These are phyloP conservation scores for Prunella himalayana DNA, from an alignment of 2,113 vertebrate species.

Conservation along the genomic window DNA sequence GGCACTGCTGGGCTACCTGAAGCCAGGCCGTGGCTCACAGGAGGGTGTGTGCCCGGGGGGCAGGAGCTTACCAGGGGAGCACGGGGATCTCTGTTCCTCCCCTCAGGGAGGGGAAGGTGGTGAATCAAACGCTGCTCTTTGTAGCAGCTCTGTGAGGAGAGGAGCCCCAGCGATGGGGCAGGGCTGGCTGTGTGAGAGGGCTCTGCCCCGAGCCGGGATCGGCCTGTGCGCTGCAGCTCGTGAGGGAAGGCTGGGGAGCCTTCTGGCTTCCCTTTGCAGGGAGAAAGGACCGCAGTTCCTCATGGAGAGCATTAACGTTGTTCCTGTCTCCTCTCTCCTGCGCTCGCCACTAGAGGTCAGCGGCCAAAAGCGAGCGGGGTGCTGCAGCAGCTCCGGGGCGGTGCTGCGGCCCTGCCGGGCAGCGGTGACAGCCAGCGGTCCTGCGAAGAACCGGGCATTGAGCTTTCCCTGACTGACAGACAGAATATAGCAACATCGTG, in stretches of 20 bases:
- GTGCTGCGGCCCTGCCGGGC: neutral
- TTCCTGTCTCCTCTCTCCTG: neutral
- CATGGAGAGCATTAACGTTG: accelerated
- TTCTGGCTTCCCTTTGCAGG: neutral
- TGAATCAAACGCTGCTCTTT: neutral
- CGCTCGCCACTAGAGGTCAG: slow-evolving; percentile 39
- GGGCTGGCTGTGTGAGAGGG: neutral
- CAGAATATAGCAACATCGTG: accelerated
- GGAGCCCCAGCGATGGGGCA: accelerated
- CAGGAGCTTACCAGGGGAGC: neutral
- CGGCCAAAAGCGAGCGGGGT: neutral
- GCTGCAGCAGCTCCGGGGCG: neutral
- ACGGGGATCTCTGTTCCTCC: accelerated
- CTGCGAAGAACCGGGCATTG: accelerated
- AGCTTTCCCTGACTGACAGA: neutral
- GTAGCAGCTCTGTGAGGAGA: neutral
- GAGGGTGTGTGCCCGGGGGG: neutral
- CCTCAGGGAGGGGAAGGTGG: neutral
- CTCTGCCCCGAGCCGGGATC: accelerated
- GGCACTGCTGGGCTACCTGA: neutral
- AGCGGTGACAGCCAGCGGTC: accelerated
- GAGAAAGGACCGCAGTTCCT: neutral
- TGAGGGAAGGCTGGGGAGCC: neutral
- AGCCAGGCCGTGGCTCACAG: neutral
- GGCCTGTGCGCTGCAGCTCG: accelerated